Evolutionary conservation across 2,888 invertebrate genomes (phyloP), one percentile per base, ranked within the genome.

Genomic region (Germaria angustata): DNA sequence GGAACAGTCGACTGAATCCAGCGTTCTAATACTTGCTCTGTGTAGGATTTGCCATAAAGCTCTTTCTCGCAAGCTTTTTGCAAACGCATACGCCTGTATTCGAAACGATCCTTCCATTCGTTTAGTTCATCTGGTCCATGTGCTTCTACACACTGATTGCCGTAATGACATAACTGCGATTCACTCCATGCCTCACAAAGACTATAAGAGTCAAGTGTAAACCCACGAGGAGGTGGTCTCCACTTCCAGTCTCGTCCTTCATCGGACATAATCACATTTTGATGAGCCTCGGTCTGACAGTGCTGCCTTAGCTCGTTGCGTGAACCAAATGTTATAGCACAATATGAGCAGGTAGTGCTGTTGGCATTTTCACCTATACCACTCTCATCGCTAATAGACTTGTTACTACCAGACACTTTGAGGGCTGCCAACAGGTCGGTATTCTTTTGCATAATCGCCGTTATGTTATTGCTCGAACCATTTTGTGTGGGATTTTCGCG

Each of bases 21-120:
- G 86, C 92, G 93, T 86, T 95, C 95, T 71, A 95, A 90, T 22
- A 95, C 91, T 87, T 94, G 93, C 87, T 95, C 95, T 11, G 92
- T 92, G 81, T 92, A 92, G 17, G 92, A 92, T 85, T 92, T 92
- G 68, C 95, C 95, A 88, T 93, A 94, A n/a, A 94, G 90, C 88
- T 94, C 93, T 86, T 94, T 94, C 85, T 95, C 94, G 86, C 93
- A 93, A 6, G 94, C 94, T 84, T 93, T 91, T 87, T 93, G 93
- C 76, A 94, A 88, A 85, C 93, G 93, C 93, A 93, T 94, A 84
- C 93, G 92, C 20, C 94, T 91, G 87, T 94, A 94, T 85, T 94
- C 93, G 88, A 95, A 95, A 75, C 95, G 91, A 85, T 94, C 94
- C 86, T 93, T 93, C 95, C 96, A 95, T 89, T 95, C 95, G 24